Evolutionary conservation across 2,797 vertebrate species (phyloP).

Genomic region (Perodicticus potto): DNA sequence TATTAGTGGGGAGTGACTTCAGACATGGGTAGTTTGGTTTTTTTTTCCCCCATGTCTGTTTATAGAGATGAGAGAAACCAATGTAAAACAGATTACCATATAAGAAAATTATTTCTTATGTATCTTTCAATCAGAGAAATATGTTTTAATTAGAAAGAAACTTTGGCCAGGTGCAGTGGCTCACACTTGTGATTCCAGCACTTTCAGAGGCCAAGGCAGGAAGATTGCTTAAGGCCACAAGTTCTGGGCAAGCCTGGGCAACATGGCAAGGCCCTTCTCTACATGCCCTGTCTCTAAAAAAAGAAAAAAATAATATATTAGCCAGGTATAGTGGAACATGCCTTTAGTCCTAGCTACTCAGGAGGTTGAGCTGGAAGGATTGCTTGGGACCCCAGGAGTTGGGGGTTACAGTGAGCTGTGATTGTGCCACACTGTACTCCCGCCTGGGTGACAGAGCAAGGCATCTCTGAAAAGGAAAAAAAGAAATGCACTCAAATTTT

Average conservation of each 20-base stretch:
- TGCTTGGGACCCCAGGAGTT: not conserved
- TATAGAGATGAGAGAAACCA: not conserved
- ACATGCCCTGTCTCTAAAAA: not conserved
- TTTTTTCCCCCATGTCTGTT: not conserved
- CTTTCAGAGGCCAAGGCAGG: not conserved
- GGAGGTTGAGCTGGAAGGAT: not conserved
- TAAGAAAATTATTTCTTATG: not conserved
- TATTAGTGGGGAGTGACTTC: not conserved
- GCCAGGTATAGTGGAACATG: not conserved
- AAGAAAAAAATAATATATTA: not conserved
- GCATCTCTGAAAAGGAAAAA: not conserved
- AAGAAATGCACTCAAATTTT: not conserved
- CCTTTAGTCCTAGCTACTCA: not conserved
- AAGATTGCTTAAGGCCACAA: not conserved
- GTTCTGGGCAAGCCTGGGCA: not conserved
- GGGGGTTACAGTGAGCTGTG: not conserved
- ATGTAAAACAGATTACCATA: not conserved
- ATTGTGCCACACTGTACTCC: not conserved
- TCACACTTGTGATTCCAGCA: not conserved
- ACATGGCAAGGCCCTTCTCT: not conserved
- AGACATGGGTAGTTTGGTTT: not conserved
- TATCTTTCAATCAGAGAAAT: not conserved
- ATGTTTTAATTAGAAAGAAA: constrained; percentile 17
- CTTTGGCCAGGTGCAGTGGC: not conserved
- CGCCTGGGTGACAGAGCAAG: not conserved